phyloP scores from a whole-genome alignment of 2,113 vertebrate species.

The Bettongia penicillata region DNA sequence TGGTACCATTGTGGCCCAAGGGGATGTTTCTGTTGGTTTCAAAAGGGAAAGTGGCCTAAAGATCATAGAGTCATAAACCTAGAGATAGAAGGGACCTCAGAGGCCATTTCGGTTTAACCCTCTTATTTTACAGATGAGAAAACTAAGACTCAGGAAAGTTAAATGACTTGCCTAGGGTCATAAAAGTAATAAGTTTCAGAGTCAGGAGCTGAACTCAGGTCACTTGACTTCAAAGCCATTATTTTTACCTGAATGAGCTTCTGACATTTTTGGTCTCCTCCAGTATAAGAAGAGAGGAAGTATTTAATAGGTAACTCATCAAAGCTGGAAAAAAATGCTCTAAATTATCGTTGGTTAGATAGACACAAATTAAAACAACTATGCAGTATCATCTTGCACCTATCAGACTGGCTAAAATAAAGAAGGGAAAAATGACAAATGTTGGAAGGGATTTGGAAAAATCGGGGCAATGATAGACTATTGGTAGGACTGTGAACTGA shows the following conservation, averaged over 20 bases:
- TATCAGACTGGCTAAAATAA: neutral
- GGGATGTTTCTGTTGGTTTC: constrained; percentile 28
- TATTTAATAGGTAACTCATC: neutral
- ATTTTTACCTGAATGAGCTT: neutral
- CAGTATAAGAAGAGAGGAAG: neutral
- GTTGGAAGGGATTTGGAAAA: neutral
- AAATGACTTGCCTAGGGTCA: neutral
- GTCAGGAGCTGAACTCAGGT: neutral
- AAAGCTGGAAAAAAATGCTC: neutral
- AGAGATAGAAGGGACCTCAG: neutral
- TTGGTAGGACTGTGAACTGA: neutral
- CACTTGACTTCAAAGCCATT: neutral
- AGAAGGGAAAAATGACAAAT: neutral
- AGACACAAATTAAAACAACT: neutral
- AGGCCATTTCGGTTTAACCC: neutral
- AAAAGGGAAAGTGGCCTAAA: constrained; percentile 18
- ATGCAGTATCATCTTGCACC: no score
- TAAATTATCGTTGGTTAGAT: neutral
- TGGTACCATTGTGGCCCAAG: constrained; percentile 2
- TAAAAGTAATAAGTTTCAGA: neutral
- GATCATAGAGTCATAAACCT: neutral
- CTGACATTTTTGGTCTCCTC: neutral
- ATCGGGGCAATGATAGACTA: neutral
- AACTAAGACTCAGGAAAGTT: neutral
- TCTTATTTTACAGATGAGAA: neutral